These are phyloP conservation scores for Tamias sibiricus DNA, from an alignment of 2,113 vertebrate species.

Conservation along the genomic window DNA sequence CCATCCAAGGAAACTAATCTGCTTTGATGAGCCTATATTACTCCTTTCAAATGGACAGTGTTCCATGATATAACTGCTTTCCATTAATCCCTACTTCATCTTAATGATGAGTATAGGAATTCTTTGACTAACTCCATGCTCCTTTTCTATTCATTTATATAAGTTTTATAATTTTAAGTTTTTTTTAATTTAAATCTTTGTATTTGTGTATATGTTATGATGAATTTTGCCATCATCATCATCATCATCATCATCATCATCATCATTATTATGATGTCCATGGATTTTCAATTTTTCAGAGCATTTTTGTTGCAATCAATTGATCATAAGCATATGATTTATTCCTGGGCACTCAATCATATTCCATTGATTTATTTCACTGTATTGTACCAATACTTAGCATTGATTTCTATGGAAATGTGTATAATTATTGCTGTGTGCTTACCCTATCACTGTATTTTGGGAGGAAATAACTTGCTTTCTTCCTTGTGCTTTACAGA, in stretches of 20 bases:
- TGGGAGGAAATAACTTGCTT: background rate
- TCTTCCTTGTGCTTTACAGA: background rate
- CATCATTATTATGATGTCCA: background rate
- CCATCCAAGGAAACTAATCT: no score
- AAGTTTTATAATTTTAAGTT: no score
- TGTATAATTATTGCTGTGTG: background rate
- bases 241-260: background rate
- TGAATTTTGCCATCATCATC: no score
- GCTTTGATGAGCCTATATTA: background rate
- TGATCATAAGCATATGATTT: background rate
- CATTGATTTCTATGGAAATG: background rate
- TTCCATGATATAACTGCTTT: no score
- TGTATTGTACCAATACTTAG: background rate
- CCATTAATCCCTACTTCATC: no score
- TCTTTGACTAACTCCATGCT: background rate
- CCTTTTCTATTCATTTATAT: no score
- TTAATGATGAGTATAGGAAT: background rate
- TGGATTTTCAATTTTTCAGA: background rate
- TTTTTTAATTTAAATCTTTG: no score
- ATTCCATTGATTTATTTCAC: background rate
- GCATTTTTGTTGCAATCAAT: background rate
- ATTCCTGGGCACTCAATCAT: background rate
- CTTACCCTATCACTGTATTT: background rate
- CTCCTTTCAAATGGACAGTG: background rate
- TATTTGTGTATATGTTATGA: no score